Base-by-base conservation (phyloP, 2,797 vertebrate species). In the Pipistrellus pygmaeus region DNA sequence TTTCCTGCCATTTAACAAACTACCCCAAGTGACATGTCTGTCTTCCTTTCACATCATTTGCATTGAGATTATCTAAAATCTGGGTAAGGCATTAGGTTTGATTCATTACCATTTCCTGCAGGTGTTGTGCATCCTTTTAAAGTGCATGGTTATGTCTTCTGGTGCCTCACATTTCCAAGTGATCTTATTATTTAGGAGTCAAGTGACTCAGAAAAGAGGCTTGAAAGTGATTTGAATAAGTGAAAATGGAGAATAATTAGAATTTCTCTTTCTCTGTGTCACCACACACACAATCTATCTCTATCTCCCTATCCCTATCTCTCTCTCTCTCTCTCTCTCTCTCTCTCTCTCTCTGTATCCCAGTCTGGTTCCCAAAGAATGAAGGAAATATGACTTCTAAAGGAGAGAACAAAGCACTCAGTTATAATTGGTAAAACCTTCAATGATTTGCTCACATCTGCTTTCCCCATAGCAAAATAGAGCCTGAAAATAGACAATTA, bases 41-140 rank as follows among this genome's bases (percentile, higher is more conserved):
- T 90, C 85, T 97, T 97, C 14, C 93, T 88, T 97, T 95, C 27
- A 85, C 20, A 93, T 3, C 9, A 46, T 97, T 97, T 97, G 86
- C 66, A 85, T 96, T 96, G 94, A 92, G 69, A 77, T 97, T 96
- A 87, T 30, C 27, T 89, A 69, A 83, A 20, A 68, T 72, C 17
- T 32, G 48, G 27, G 86, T 2, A 0, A 8, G 35, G 84, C 21
- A 64, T 46, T 94, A 73, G 27, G 85, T 55, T 53, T 0, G 1
- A 69, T 90, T 92, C 82, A 77, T 84, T 95, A 94, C 30, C 88
- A 68, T 96, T 95, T 97, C 77, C 76, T 95, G 35, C 73, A 97
- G 78, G 21, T 96, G 21, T 23, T 91, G 38, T 6, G 62, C 6
- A 87, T 83, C 71, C 48, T 81, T 81, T 53, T 51, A 35, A 48